A percentile compares a stretch with the other conserved stretches of the same genome.
These are phyloP conservation scores for Petrocephalus schoutedeni DNA, from an alignment of 2,797 vertebrate genomes.

Conservation along the genomic window DNA sequence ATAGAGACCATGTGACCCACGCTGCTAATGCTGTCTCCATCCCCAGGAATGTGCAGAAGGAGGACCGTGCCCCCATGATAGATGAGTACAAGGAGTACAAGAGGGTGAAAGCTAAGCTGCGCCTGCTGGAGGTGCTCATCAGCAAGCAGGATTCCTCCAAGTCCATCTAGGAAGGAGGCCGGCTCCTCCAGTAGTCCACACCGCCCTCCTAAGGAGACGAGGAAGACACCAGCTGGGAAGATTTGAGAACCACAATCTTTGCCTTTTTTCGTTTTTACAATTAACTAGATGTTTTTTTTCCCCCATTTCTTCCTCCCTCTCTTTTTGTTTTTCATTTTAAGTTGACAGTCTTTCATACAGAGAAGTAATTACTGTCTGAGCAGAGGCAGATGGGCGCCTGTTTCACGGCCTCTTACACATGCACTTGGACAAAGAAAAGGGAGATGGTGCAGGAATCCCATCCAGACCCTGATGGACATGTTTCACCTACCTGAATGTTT, in stretches of 20 bases:
- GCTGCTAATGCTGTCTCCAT: not conserved
- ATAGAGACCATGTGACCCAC: not conserved
- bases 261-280: not conserved
- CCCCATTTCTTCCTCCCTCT: conserved; percentile 2
- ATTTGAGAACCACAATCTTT: conserved; percentile 43
- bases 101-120: conserved; percentile 92
- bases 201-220: not conserved
- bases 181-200: not conserved
- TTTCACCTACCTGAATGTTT: conserved; percentile 1
- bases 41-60: conserved; percentile 86
- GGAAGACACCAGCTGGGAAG: not conserved
- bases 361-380: conserved; percentile 13
- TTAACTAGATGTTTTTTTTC: conserved; percentile 20
- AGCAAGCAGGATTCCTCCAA: conserved; percentile 98
- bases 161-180: conserved; percentile 70
- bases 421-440: conserved; percentile 8
- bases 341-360: conserved; percentile 2
- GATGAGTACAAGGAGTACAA: conserved; percentile 96
- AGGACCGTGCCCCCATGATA: conserved; percentile 85
- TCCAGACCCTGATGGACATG: conserved; percentile 13
- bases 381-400: conserved; percentile 25
- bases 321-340: not conserved
- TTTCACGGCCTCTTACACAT: conserved; percentile 9
- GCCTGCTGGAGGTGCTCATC: conserved; percentile 94
- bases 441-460: not conserved